These are phyloP conservation scores for Cepaea nemoralis DNA, from an alignment of 1,140 invertebrate species.

Conservation along the genomic window DNA sequence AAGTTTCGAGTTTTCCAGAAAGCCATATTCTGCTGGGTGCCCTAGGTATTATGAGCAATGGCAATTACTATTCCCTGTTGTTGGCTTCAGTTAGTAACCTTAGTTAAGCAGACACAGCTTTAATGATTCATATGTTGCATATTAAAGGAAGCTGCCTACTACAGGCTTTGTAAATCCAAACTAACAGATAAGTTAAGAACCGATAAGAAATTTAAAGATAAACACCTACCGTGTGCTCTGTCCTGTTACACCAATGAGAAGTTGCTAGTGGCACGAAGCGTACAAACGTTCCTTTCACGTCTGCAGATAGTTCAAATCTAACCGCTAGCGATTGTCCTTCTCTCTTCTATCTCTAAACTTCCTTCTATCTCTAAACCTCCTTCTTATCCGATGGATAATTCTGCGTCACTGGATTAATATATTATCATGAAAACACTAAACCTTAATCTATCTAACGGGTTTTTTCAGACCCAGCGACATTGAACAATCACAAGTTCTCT, in stretches of 20 bases:
- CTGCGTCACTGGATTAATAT: background rate
- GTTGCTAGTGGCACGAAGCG: background rate
- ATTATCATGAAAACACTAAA: background rate
- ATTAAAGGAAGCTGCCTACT: too few species aligned
- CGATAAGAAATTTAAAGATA: too few species aligned
- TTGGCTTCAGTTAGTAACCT: too few species aligned
- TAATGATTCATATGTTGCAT: too few species aligned
- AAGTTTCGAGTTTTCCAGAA: too few species aligned
- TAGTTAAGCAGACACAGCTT: too few species aligned
- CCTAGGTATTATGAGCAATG: too few species aligned
- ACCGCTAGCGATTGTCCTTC: background rate
- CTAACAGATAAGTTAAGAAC: too few species aligned
- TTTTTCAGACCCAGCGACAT: background rate
- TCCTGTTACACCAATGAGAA: background rate
- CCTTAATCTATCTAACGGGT: background rate
- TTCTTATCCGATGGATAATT: background rate
- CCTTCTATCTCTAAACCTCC: background rate
- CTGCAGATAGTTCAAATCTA: too few species aligned
- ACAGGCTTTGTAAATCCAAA: too few species aligned
- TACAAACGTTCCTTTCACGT: background rate
- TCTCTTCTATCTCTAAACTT: background rate
- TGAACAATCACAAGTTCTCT: background rate
- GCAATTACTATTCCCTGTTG: too few species aligned
- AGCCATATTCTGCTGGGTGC: too few species aligned
- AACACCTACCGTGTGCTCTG: background rate